Base-by-base conservation (phyloP, 2,113 vertebrate genomes). In the Xiphias gladius region DNA sequence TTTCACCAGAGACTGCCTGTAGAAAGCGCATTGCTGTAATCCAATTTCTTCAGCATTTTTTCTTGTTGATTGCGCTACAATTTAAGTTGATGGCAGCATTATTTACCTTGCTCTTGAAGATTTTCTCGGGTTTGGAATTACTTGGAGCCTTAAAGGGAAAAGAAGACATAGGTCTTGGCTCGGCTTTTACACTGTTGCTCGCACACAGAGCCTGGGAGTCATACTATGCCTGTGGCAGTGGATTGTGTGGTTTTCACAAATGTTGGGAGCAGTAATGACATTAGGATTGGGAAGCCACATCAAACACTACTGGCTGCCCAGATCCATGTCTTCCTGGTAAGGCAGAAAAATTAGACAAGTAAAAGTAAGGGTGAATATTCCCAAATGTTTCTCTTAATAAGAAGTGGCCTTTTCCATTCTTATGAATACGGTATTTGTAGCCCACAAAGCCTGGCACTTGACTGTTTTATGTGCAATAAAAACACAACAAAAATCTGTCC, bases 201-300 rank as follows among this genome's bases (percentile, higher is more conserved):
- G 3, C 48, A 69, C 28, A 19, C n/a, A 72, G 54, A 82, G 72
- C 41, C 66, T 82, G 63, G 58, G 55, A 86, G 77, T 54, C 50
- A 50, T 22, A n/a, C 70, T 41, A 19, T 9, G 54, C 71, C 46
- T 65, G 76, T 63, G 59, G 85, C 19, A 12, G 57, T 67, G 78
- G 41, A 54, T 76, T 54, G 57, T 82, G 79, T 37, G 82, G 76
- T 68, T 88, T 84, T 41, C 30, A 43, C 48, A 76, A 43, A 66
- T 52, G 43, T 1, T 67, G 58, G 78, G 76, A 63, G 73, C 55
- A 32, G 74, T 64, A 12, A 79, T 79, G 55, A 74, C 76, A 59
- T 89, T 83, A 80, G 74, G 68, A 83, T 52, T 35, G 70, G 81
- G 71, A 62, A 68, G 84, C 76, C 86, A 84, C 90, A 91, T 92